Percentiles rank a stretch among this genome's conserved stretches.
Evolutionary conservation across 2,113 vertebrate species (phyloP).

Genomic region (Ovibos moschatus): DNA sequence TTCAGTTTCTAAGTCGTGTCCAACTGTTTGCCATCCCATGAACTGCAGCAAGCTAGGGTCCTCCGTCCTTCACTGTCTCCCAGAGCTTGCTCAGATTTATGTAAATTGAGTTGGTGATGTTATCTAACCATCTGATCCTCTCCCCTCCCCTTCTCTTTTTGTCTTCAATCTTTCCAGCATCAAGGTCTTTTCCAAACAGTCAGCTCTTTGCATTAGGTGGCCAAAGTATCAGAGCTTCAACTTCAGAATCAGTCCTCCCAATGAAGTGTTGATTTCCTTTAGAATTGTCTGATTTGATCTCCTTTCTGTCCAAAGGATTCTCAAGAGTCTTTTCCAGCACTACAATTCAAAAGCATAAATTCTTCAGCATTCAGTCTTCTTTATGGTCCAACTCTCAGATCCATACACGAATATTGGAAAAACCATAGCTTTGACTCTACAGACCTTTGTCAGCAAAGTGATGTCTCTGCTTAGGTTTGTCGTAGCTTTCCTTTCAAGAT

Average conservation of each 20-base stretch:
- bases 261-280: background rate
- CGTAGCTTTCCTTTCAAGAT: background rate
- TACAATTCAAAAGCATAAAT: background rate
- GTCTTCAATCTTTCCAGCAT: background rate
- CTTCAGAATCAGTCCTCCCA: background rate
- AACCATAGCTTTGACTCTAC: background rate
- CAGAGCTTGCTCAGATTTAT: background rate
- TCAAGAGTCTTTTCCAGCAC: background rate
- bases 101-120: background rate
- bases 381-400: background rate
- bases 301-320: background rate
- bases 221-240: background rate
- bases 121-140: background rate
- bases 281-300: background rate
- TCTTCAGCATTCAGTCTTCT: background rate
- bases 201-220: background rate
- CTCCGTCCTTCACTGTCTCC: background rate
- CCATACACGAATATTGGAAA: background rate
- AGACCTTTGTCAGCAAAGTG: background rate
- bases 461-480: background rate
- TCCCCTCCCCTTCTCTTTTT: background rate
- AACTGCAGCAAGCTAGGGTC: background rate
- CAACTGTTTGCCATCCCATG: background rate
- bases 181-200: background rate
- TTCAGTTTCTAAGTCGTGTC: background rate